phyloP scores from a whole-genome alignment of 2,888 invertebrate species.

The Cheilosia variabilis region DNA sequence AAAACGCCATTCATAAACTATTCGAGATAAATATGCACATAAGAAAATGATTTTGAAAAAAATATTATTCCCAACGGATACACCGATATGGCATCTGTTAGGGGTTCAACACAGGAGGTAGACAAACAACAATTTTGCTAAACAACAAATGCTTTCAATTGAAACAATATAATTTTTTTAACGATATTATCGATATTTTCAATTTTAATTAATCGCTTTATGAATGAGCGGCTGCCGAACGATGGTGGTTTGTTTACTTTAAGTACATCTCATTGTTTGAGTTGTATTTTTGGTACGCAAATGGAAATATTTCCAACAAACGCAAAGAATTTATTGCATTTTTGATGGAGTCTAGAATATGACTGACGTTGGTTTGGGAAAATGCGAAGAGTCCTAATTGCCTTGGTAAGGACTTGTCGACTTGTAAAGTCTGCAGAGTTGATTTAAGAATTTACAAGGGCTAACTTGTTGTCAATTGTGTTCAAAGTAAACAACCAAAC shows the following conservation, averaged over 20 bases:
- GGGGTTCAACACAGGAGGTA: slow-evolving; percentile 16
- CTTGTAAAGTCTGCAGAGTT: too few species aligned
- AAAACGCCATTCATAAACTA: slow-evolving; percentile 45
- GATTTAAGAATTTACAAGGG: too few species aligned
- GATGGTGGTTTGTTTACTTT: too few species aligned
- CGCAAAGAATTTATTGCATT: not conserved
- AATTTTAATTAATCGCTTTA: slow-evolving; percentile 21
- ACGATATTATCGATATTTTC: slow-evolving; percentile 27
- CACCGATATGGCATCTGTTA: slow-evolving; percentile 7
- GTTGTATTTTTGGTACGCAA: not conserved
- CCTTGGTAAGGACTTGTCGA: not conserved
- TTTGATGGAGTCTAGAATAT: not conserved
- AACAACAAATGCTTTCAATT: slow-evolving; percentile 18
- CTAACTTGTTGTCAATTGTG: not conserved
- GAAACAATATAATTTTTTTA: slow-evolving; percentile 29
- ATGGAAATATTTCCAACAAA: not conserved
- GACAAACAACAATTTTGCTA: slow-evolving; percentile 18
- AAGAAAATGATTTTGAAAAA: not conserved
- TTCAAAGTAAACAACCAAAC: not conserved
- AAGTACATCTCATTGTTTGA: not conserved
- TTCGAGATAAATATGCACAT: slow-evolving; percentile 14
- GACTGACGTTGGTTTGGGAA: not conserved
- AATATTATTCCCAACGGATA: slow-evolving; percentile 3
- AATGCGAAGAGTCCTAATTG: not conserved
- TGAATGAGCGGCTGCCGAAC: not conserved